Base-by-base conservation (phyloP, 2,797 vertebrate species). In the Danio choprae region DNA sequence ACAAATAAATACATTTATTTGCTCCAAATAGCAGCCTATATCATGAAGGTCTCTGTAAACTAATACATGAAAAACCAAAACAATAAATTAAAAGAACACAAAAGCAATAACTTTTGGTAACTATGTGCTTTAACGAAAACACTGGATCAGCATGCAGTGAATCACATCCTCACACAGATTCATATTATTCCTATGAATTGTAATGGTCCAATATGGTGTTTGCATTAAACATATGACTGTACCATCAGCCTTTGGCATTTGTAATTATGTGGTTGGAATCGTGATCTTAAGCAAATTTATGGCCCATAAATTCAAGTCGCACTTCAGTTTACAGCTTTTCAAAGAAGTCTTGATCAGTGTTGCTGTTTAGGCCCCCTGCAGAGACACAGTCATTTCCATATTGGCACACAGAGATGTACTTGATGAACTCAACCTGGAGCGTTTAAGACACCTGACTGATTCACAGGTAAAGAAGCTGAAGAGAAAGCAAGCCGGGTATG, bases 341-440 rank as follows among this genome's bases (percentile, higher is more conserved):
- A 51, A 60, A 64, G 62, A 69, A 71, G 41, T 80, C 67, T 65
- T 29, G 36, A 56, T 59, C 58, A 56, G 55, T 64, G 40, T 16
- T 20, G 43, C n/a, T 58, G 12, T 79, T 74, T 29, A 51, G 79
- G 44, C 68, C 53, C 73, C 74, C 74, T 77, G 63, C 78, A 69
- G 74, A 77, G 60, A 77, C 40, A 8, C 10, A n/a, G n/a, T 62
- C 60, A 84, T 81, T 77, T 77, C 68, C 74, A 84, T 83, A 79
- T 59, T 70, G 81, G 71, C 72, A 77, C 46, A 83, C 55, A 76
- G 73, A 70, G 78, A 16, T 43, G 50, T 38, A 74, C 69, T 82
- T 74, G 70, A 80, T 71, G 7, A 77, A 83, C 71, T 83, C 43
- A 11, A 58, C 38, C 43, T 15, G 20, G 82, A 68, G 65, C 5